Evolutionary conservation across 2,797 vertebrate genomes (phyloP), one percentile per base, ranked within the genome.

Genomic region (Carduelis carduelis): DNA sequence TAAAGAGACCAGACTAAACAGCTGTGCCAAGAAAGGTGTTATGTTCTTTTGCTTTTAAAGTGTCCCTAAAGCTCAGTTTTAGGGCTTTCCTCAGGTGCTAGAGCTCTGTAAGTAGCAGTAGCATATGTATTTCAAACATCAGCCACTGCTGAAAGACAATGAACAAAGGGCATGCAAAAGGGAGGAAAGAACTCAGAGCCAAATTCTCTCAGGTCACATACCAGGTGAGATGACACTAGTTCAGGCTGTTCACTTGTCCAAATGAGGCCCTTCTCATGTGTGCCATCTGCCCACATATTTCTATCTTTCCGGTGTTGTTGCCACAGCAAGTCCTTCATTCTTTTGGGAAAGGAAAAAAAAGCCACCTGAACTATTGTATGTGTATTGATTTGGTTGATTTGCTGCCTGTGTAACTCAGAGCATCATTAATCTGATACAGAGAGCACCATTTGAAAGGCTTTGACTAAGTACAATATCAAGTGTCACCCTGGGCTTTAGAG

Each of bases 341-440:
- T 93, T 95, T 83, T 64, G 92, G 28, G 22, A 1, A 6, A 8
- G 14, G 8, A 23, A 56, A 30, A 64, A 90, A 72, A 32, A 91
- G 79, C 83, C 96, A 92, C 89, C 96, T 96, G 96, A 96, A 84
- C 95, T 78, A 93, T 84, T 94, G 84, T 80, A 83, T 80, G 79
- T 79, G 82, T 95, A 96, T 95, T 97, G 92, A 90, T 93, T 93
- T 95, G 93, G 90, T 97, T 97, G 95, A 97, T 94, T 97, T 96
- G 96, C 90, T 96, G 93, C 96, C 94, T 90, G 93, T 97, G 96
- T 81, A 88, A 82, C 92, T 95, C 90, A 60, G 27, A 89, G 90
- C 90, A 94, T 97, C 96, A 89, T 97, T 97, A 97, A 95, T 92
- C 94, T 97, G 95, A 96, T 89, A 97, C 41, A 92, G 75, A 80